Conservation (phyloP, 2,113 vertebrate genomes). For the Myodes glareolus region DNA sequence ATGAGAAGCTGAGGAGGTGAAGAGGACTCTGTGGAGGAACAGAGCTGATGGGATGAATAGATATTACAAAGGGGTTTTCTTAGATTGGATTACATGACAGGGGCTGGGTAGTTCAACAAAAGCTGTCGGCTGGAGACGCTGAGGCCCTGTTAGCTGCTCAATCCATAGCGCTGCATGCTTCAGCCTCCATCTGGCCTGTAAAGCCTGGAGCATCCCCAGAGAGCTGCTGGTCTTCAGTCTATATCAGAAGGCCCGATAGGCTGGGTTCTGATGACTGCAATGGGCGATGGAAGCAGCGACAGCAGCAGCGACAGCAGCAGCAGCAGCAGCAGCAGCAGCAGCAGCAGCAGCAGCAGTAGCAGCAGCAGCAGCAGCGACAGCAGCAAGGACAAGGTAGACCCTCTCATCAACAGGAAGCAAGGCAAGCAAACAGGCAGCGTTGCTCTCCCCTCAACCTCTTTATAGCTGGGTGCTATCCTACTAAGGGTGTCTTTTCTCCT, state of each 20-base stretch:
- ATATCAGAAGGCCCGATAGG: neutral
- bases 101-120: neutral
- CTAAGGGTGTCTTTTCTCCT: no score
- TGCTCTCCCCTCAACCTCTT: neutral
- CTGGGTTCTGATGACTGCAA: neutral
- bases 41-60: neutral
- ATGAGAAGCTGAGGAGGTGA: neutral
- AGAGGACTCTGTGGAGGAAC: neutral
- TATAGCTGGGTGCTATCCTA: neutral
- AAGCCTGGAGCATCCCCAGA: neutral
- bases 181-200: neutral
- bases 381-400: neutral
- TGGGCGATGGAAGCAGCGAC: rapidly evolving
- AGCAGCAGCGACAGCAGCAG: no score
- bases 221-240: neutral
- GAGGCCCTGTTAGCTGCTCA: neutral
- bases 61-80: neutral
- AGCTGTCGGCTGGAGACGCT: neutral
- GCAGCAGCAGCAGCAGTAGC: no score
- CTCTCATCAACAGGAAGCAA: neutral
- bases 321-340: no score
- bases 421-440: no score
- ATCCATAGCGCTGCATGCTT: neutral
- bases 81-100: neutral
- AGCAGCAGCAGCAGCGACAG: no score